Percentiles rank a stretch among this genome's conserved stretches.
These are phyloP conservation scores for Pelodiscus sinensis DNA, from an alignment of 2,113 vertebrate species.

Conservation along the genomic window DNA sequence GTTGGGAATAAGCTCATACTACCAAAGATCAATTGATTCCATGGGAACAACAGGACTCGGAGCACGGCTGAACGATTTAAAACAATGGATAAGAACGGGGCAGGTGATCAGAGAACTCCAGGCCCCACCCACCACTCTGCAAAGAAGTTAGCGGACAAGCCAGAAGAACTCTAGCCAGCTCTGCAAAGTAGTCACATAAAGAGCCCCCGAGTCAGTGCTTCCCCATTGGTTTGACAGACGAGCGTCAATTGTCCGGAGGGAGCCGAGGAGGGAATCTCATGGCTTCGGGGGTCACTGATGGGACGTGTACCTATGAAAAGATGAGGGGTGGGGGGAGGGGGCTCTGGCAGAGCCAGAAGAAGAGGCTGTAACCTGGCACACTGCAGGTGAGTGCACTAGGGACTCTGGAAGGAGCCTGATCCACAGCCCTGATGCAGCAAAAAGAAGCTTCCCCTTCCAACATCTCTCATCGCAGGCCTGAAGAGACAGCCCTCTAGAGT, in stretches of 20 bases:
- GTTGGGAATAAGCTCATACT: background rate
- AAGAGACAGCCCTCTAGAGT: background rate
- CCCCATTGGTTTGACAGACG: background rate
- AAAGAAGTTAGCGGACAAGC: background rate
- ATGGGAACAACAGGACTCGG: background rate
- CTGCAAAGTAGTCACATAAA: background rate
- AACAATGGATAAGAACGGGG: background rate
- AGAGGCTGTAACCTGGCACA: background rate
- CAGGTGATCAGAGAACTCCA: background rate
- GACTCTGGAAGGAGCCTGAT: background rate
- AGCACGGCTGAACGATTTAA: accelerated
- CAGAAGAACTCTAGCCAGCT: background rate
- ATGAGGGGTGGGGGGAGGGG: background rate
- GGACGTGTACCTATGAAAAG: background rate
- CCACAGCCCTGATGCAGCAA: background rate
- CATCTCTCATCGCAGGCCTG: background rate
- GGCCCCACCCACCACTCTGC: background rate
- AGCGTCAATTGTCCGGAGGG: background rate
- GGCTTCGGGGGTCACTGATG: background rate
- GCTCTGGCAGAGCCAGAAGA: background rate
- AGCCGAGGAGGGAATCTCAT: background rate
- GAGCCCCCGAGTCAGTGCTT: background rate
- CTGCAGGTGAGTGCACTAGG: background rate
- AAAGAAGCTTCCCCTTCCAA: background rate
- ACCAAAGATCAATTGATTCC: background rate